Evolutionary conservation across 2,888 invertebrate species (phyloP).

Genomic region (Mesodorylaimus sp.): DNA sequence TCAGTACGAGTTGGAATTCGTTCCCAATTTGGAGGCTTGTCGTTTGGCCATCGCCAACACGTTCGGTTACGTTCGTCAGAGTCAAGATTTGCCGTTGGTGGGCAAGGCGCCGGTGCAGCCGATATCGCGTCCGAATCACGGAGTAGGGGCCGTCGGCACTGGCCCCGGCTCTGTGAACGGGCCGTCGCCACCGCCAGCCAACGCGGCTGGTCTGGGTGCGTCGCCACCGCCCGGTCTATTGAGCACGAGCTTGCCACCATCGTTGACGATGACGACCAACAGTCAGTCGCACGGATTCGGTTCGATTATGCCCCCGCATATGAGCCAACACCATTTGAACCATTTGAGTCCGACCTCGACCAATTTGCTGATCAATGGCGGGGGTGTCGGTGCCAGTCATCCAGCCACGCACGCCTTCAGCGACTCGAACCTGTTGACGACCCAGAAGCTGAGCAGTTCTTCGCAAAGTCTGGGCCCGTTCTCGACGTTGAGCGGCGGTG

Average conservation of each 20-base stretch:
- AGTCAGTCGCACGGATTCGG: no score
- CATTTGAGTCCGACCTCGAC: no score
- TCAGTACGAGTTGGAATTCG: conserved; percentile 70
- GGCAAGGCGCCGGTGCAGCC: conserved; percentile 1
- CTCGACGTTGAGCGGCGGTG: not conserved
- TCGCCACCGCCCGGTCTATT: no score
- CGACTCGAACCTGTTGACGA: conserved; percentile 15
- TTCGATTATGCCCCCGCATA: no score
- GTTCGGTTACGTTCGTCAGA: conserved; percentile 79
- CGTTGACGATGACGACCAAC: no score
- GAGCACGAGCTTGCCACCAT: no score
- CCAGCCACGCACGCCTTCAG: conserved; percentile 12
- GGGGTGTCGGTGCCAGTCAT: not conserved
- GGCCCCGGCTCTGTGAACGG: conserved; percentile 21
- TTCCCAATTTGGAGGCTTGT: conserved; percentile 89
- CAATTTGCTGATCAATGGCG: conserved; percentile 1
- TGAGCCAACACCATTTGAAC: no score
- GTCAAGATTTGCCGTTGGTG: conserved; percentile 40
- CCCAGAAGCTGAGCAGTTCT: conserved; percentile 35
- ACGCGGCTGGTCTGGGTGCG: conserved; percentile 4
- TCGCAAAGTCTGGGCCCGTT: conserved; percentile 46
- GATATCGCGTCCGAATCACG: conserved; percentile 12
- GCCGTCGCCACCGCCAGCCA: conserved; percentile 15
- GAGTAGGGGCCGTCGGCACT: not conserved
- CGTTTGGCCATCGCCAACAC: conserved; percentile 52